Evolutionary conservation across 1,140 invertebrate species (phyloP).

Genomic region (Hydropsyche tenuis): DNA sequence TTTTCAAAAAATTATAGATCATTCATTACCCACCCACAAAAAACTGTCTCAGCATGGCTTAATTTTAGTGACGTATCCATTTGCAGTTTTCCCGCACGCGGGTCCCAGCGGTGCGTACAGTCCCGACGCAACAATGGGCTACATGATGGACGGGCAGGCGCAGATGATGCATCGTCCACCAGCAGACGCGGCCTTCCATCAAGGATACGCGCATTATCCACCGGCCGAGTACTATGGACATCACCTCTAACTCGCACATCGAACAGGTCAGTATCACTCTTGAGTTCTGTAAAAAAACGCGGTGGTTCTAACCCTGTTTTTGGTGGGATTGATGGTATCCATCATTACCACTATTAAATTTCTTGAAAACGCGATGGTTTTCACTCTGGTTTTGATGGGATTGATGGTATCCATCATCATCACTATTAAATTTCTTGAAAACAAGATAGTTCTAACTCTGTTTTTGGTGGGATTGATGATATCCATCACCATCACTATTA

Average conservation of each 20-base stretch:
- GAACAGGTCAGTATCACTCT: background rate
- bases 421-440: too few species aligned
- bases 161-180: constrained; percentile 95
- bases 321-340: too few species aligned
- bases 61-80: constrained; percentile 62
- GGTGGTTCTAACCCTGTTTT: too few species aligned
- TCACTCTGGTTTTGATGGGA: too few species aligned
- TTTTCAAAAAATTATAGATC: background rate
- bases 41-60: constrained; percentile 38
- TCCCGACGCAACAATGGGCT: constrained; percentile 92
- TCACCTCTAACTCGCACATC: constrained; percentile 73
- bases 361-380: too few species aligned
- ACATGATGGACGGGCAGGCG: constrained; percentile 95
- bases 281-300: too few species aligned
- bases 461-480: too few species aligned
- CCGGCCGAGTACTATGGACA: constrained; percentile 90
- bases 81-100: constrained; percentile 87
- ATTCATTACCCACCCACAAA: background rate
- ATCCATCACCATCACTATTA: too few species aligned
- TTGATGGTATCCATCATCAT: too few species aligned
- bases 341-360: too few species aligned
- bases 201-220: constrained; percentile 87
- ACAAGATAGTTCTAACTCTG: too few species aligned
- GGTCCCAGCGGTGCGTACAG: constrained; percentile 93
- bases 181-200: constrained; percentile 87